phyloP scores from a whole-genome alignment of 2,113 vertebrate genomes.

The Acrocephalus arundinaceus region DNA sequence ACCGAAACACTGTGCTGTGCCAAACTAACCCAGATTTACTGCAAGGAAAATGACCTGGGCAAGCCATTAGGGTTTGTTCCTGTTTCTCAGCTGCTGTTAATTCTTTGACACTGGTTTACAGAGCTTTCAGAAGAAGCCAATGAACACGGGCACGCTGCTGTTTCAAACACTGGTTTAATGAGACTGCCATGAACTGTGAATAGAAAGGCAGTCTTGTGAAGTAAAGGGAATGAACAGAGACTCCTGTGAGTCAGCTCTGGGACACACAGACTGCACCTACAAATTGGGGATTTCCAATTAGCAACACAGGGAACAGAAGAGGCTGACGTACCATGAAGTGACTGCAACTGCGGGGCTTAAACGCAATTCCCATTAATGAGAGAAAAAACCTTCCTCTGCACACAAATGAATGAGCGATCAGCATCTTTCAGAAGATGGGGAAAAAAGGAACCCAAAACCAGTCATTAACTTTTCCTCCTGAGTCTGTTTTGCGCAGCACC shows the following conservation, averaged over 20 bases:
- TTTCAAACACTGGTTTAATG: slow-evolving; percentile 26
- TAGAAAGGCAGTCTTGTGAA: slow-evolving; percentile 39
- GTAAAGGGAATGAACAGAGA: background rate
- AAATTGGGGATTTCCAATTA: slow-evolving; percentile 56
- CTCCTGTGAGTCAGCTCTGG: slow-evolving; percentile 40
- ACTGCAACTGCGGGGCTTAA: slow-evolving; percentile 8
- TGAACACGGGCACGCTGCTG: background rate
- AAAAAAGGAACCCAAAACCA: background rate
- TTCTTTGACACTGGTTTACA: slow-evolving; percentile 36
- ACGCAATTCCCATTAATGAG: background rate
- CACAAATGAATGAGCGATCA: background rate
- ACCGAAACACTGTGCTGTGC: background rate
- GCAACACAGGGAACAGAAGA: background rate
- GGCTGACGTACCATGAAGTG: background rate
- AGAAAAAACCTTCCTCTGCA: background rate
- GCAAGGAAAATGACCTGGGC: slow-evolving; percentile 4
- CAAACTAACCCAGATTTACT: slow-evolving; percentile 13
- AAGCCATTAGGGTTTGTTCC: background rate
- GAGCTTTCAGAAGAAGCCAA: slow-evolving; percentile 15
- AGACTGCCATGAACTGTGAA: slow-evolving; percentile 34
- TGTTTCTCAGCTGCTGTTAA: background rate
- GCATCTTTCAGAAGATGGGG: background rate
- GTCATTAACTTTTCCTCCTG: background rate
- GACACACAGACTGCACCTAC: slow-evolving; percentile 28
- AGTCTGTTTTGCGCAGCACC: background rate